phyloP scores from a whole-genome alignment of 2,888 invertebrate genomes.

The Chromoteleia sp. region DNA sequence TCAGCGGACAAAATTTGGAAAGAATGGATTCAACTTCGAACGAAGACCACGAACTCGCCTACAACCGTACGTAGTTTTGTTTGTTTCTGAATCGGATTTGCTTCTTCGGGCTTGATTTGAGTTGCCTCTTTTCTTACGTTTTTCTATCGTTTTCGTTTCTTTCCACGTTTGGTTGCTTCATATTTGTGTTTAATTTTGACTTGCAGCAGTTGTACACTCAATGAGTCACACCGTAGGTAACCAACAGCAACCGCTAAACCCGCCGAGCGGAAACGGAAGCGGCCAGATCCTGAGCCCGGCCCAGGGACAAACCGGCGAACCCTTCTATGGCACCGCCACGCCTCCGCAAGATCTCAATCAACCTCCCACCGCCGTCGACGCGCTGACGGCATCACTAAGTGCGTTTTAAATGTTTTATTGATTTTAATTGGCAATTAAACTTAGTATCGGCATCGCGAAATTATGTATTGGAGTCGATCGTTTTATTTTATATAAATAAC shows the following conservation, averaged over 20 bases:
- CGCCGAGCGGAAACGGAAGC: slow-evolving; percentile 76
- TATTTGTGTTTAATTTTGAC: slow-evolving; percentile 62
- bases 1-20: no score
- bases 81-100: neutral
- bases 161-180: slow-evolving; percentile 56
- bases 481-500: no score
- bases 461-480: no score
- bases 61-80: neutral
- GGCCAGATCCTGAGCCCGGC: slow-evolving; percentile 80
- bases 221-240: slow-evolving; percentile 81
- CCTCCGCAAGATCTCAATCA: slow-evolving; percentile 83
- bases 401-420: slow-evolving; percentile 36
- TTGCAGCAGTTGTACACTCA: slow-evolving; percentile 82
- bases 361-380: slow-evolving; percentile 80
- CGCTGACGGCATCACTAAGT: slow-evolving; percentile 81
- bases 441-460: no score
- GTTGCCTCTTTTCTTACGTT: slow-evolving; percentile 8
- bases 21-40: slow-evolving; percentile 2
- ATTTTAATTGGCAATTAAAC: no score
- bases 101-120: slow-evolving; percentile 31
- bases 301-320: slow-evolving; percentile 80
- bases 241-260: slow-evolving; percentile 80
- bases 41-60: neutral
- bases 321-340: slow-evolving; percentile 82
- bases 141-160: slow-evolving; percentile 15